A percentile compares a stretch with the other conserved stretches of the same genome.
phyloP scores from a whole-genome alignment of 1,140 invertebrate genomes.

The Trichogramma pretiosum region DNA sequence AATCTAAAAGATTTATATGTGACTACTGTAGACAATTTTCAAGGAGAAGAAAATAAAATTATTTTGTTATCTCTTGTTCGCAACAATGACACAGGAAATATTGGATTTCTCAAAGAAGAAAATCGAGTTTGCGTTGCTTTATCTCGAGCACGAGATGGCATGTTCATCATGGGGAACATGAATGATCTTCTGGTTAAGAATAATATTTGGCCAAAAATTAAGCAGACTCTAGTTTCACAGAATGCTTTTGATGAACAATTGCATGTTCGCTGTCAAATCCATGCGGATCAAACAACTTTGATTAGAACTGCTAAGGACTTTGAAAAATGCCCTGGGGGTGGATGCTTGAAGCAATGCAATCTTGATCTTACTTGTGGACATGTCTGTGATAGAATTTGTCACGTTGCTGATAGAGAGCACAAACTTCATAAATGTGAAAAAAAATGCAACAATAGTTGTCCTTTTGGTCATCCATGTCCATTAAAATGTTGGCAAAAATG shows the following conservation, averaged over 20 bases:
- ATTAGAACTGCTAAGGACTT: not conserved
- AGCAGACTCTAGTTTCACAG: slow-evolving; percentile 37
- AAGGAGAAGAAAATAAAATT: slow-evolving; percentile 80
- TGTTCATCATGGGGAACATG: slow-evolving; percentile 59
- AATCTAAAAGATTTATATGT: slow-evolving; percentile 46
- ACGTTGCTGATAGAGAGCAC: not conserved
- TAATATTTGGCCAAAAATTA: slow-evolving; percentile 48
- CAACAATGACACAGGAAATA: slow-evolving; percentile 57
- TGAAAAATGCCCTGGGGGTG: slow-evolving; percentile 1
- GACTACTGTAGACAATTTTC: slow-evolving; percentile 70
- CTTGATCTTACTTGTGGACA: not conserved
- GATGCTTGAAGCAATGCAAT: not conserved
- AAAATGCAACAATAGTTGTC: not conserved
- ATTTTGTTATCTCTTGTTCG: slow-evolving; percentile 75
- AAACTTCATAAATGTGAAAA: too few species aligned
- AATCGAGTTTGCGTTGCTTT: slow-evolving; percentile 62
- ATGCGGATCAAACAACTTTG: not conserved
- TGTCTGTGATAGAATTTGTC: not conserved
- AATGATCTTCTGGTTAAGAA: slow-evolving; percentile 45
- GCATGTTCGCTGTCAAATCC: slow-evolving; percentile 2
- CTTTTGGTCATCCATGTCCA: not conserved
- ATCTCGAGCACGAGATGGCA: slow-evolving; percentile 70
- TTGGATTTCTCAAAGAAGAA: slow-evolving; percentile 67
- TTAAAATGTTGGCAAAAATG: not conserved
- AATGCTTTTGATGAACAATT: slow-evolving; percentile 35